Conservation (phyloP, 1,140 invertebrate genomes). For the Xylocopa sonorina region DNA sequence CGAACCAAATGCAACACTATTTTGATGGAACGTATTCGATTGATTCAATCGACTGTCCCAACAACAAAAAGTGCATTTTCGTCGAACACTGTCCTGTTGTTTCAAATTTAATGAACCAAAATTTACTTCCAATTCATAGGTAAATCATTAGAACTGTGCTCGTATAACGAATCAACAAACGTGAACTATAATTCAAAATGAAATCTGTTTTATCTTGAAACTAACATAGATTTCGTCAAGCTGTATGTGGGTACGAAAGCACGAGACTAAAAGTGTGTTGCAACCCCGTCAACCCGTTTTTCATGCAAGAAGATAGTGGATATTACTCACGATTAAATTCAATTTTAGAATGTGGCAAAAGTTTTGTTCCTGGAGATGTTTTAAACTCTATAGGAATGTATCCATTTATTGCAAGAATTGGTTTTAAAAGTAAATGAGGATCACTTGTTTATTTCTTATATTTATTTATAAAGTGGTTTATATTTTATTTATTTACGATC, state of each 20-base stretch:
- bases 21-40: background rate
- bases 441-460: too few relatives aligned
- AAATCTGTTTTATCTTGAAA: background rate
- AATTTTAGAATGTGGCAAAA: constrained; percentile 65
- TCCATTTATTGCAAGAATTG: constrained; percentile 72
- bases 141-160: constrained; percentile 14
- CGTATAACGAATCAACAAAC: background rate
- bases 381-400: constrained; percentile 63
- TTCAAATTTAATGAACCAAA: constrained; percentile 59
- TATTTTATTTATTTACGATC: constrained; percentile 1
- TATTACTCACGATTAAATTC: constrained; percentile 1
- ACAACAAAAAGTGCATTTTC: constrained; percentile 59
- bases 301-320: background rate
- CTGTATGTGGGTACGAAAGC: constrained; percentile 69
- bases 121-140: constrained; percentile 69
- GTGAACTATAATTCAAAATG: background rate
- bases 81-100: constrained; percentile 66
- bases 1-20: constrained; percentile 4
- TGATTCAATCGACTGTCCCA: constrained; percentile 60
- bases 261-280: constrained; percentile 69
- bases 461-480: constrained; percentile 4
- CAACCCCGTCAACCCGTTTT: constrained; percentile 27
- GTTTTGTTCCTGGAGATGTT: constrained; percentile 58
- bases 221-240: constrained; percentile 67
- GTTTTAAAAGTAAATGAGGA: constrained; percentile 66